Conservation (phyloP, 2,113 vertebrate species). For the Callospermophilus lateralis region DNA sequence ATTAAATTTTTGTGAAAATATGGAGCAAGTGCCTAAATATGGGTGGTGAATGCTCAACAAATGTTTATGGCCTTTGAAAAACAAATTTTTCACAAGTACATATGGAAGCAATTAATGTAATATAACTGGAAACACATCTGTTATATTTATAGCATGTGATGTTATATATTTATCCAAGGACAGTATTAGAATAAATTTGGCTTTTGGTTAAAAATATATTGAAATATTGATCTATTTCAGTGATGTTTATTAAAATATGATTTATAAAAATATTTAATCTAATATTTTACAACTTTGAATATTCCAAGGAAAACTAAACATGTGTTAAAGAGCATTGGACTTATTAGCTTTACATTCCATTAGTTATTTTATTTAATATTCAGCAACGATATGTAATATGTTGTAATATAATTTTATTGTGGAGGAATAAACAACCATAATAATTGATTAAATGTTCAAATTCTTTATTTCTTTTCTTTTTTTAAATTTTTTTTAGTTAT, state of each 20-base stretch:
- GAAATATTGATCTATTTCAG: conserved; percentile 51
- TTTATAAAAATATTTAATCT: conserved; percentile 79
- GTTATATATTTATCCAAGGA: conserved; percentile 47
- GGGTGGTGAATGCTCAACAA: neutral
- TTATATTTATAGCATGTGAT: conserved; percentile 12
- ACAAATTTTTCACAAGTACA: neutral
- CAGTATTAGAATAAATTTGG: conserved; percentile 9
- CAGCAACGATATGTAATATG: conserved; percentile 16
- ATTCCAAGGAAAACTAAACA: conserved; percentile 84
- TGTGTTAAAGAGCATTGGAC: conserved; percentile 85
- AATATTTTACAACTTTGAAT: conserved; percentile 84
- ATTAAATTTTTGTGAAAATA: conserved; percentile 34
- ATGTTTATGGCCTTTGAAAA: conserved; percentile 47
- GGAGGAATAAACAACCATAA: neutral
- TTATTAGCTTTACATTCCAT: conserved; percentile 85
- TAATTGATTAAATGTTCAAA: conserved; percentile 50
- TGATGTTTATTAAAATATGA: conserved; percentile 63
- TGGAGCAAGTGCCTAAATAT: neutral
- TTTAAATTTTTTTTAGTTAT: no score
- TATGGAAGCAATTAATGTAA: neutral
- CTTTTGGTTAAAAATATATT: conserved; percentile 55
- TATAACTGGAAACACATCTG: conserved; percentile 4
- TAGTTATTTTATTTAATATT: conserved; percentile 90
- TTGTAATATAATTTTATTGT: neutral
- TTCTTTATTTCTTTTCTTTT: neutral